A percentile compares a stretch with the other conserved stretches of the same genome.
These are phyloP conservation scores for Burhinus oedicnemus DNA, from an alignment of 2,113 vertebrate genomes.

Conservation along the genomic window DNA sequence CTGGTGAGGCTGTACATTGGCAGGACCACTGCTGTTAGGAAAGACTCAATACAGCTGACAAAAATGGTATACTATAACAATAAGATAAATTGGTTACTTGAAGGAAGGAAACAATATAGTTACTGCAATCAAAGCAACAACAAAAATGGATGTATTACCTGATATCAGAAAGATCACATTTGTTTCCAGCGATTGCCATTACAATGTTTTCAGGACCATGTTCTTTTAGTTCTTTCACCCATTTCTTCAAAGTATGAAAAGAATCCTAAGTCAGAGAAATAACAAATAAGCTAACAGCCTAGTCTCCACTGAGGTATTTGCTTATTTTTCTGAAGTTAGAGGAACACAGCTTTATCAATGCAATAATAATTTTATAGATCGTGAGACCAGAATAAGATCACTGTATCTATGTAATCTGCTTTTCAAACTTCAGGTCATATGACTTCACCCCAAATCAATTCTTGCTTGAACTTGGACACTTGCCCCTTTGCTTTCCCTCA, in stretches of 20 bases:
- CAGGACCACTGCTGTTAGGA: not conserved
- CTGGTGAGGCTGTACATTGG: not conserved
- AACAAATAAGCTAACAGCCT: not conserved
- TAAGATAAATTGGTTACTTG: not conserved
- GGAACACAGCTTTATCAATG: not conserved
- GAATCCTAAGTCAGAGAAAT: constrained; percentile 85
- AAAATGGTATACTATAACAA: not conserved
- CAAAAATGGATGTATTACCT: constrained; percentile 75
- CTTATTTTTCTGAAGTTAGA: not conserved
- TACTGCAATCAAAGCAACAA: not conserved
- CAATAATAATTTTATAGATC: not conserved
- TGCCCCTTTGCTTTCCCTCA: not conserved
- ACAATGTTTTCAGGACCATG: constrained; percentile 97
- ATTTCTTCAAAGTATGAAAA: constrained; percentile 97
- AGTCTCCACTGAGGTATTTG: not conserved
- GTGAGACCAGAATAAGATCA: not conserved
- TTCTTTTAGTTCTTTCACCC: constrained; percentile 98
- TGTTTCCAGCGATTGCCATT: constrained; percentile 97
- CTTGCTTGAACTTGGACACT: not conserved
- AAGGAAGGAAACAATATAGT: not conserved
- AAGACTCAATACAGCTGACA: not conserved
- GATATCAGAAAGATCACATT: constrained; percentile 96
- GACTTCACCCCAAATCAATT: not conserved
- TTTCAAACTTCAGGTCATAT: not conserved
- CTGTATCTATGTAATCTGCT: not conserved